Percentiles rank a stretch among this genome's conserved stretches.
phyloP scores from a whole-genome alignment of 2,888 invertebrate genomes.

The Onthophagus sagittarius region DNA sequence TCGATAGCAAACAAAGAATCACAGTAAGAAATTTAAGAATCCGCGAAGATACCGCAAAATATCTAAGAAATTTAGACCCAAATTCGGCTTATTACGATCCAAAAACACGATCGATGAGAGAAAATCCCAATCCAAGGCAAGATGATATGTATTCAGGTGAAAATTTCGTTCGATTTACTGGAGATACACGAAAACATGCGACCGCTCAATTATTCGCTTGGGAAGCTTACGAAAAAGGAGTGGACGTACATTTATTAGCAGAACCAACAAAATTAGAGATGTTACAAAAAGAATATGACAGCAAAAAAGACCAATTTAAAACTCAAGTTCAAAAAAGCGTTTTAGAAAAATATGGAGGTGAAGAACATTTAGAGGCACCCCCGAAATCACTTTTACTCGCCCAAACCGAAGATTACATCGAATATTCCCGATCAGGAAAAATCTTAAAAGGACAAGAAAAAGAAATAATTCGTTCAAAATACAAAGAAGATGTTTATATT shows the following conservation, averaged over 20 bases:
- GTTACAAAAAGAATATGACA: constrained; percentile 83
- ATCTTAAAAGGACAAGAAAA: constrained; percentile 84
- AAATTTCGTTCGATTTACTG: constrained; percentile 92
- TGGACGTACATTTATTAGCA: constrained; percentile 92
- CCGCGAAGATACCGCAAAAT: constrained; percentile 98
- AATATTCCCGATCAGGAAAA: constrained; percentile 92
- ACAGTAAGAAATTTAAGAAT: constrained; percentile 97
- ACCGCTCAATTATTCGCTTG: constrained; percentile 94
- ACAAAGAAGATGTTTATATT: constrained; percentile 88
- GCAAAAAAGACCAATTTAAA: constrained; percentile 87
- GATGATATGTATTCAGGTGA: constrained; percentile 76
- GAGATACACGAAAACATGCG: constrained; percentile 89
- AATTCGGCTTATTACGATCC: constrained; percentile 99
- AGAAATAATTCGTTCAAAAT: constrained; percentile 77
- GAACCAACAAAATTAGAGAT: constrained; percentile 97
- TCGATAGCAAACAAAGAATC: constrained; percentile 98
- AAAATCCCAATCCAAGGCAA: constrained; percentile 50
- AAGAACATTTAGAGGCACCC: constrained; percentile 83
- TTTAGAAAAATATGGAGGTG: constrained; percentile 91
- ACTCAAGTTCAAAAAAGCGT: constrained; percentile 79
- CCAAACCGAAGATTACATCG: constrained; percentile 93
- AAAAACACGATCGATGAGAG: constrained; percentile 97
- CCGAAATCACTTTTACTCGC: constrained; percentile 86
- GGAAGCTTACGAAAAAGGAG: constrained; percentile 91
- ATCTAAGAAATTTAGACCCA: constrained; percentile 91